Conservation (phyloP, 1,140 invertebrate genomes). For the Wasmannia auropunctata region DNA sequence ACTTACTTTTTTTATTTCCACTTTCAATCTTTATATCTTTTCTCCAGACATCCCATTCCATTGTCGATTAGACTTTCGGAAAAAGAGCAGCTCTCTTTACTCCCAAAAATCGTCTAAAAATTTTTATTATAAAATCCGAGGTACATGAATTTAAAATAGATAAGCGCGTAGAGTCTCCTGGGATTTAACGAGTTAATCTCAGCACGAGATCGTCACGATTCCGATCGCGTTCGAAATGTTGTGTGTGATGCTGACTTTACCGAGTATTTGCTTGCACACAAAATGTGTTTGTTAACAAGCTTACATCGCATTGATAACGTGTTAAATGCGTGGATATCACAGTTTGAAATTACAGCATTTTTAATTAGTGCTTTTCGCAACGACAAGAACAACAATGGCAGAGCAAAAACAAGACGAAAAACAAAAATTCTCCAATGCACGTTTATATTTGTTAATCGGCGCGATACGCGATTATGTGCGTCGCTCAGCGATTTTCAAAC, state of each 20-base stretch:
- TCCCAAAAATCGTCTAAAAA: not conserved
- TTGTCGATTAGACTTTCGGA: not conserved
- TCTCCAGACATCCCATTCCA: not conserved
- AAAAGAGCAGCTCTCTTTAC: not conserved
- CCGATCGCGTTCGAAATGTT: slow-evolving; percentile 15
- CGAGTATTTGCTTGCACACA: slow-evolving; percentile 48
- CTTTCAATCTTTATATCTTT: not conserved
- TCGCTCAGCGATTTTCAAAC: slow-evolving; percentile 23
- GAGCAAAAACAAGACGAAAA: slow-evolving; percentile 58
- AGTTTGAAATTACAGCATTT: slow-evolving; percentile 13
- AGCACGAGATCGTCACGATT: not conserved
- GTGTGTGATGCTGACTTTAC: slow-evolving; percentile 41
- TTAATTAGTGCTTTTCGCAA: slow-evolving; percentile 59
- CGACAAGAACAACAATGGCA: slow-evolving; percentile 21
- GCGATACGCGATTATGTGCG: slow-evolving; percentile 26
- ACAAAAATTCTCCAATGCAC: slow-evolving; percentile 64
- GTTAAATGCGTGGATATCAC: slow-evolving; percentile 51
- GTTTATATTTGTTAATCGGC: slow-evolving; percentile 50
- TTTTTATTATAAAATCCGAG: not conserved
- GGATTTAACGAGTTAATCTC: not conserved
- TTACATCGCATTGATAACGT: slow-evolving; percentile 47
- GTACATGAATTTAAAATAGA: not conserved
- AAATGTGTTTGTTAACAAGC: slow-evolving; percentile 52
- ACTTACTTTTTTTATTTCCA: not conserved
- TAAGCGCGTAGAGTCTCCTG: not conserved